Base-by-base conservation (phyloP, 2,888 invertebrate species). In the Lochmaea capreae region DNA sequence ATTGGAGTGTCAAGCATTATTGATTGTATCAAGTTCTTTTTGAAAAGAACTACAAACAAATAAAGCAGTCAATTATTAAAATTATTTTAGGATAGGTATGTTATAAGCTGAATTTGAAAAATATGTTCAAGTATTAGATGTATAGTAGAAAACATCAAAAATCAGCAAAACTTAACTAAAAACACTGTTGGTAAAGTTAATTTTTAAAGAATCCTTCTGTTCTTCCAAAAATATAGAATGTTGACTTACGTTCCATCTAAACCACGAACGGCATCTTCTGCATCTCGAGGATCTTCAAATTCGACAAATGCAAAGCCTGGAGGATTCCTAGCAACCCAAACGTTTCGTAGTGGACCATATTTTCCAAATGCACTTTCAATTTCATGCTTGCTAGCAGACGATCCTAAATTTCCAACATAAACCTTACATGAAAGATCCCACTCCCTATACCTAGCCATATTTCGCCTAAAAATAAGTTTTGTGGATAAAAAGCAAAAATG, bases 261-360 rank as follows among this genome's bases (percentile, higher is more conserved):
- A 22, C 87, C 87, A 68, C 93, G 89, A 75, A 97, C 95, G 39
- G 97, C 95, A 87, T 97, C 97, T 84, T 96, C 96, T 11, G 97
- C 97, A 87, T 98, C 98, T 78, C 96, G 89, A 8, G 95, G 91
- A 87, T 98, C 97, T 88, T 97, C 97, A 86, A 95, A 97, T 86
- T 97, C 97, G 2, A 97, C 96, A 88, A 97, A 97, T 9, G 97
- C 97, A 88, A 97, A 97, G 68, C 97, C 98, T 73, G 98, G 97
- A 14, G 96, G 97, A 87, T 98, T 97, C 80, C 97, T 90, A 0
- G 98, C 98, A n/a, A 98, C 97, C 98, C 98, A 98, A 62, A 98
- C 97, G 88, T 96, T 97, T 83, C 95, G 91, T 81, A 98, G 88
- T 1, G 95, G 94, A 12, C 98, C 98, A 85, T 97, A 98, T 83